Conservation (phyloP, 1,140 invertebrate genomes). For the Theocolax elegans region DNA sequence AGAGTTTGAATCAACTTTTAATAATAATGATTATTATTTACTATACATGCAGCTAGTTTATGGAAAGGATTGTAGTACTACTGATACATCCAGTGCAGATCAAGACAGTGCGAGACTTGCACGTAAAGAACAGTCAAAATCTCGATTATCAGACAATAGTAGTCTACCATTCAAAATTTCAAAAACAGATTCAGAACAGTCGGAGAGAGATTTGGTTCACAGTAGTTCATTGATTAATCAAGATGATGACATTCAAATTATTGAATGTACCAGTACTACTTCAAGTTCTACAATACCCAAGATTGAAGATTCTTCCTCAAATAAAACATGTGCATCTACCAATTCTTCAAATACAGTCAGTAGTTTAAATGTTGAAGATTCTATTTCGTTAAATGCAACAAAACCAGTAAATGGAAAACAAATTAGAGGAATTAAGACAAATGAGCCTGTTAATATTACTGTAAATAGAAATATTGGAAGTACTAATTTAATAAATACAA, state of each 20-base stretch:
- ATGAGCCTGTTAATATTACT: neutral
- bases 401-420: neutral
- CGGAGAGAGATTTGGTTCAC: neutral
- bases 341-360: too few relatives aligned
- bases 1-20: neutral
- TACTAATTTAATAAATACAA: too few relatives aligned
- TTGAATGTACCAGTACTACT: constrained; percentile 20
- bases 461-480: neutral
- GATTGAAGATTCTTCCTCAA: neutral
- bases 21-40: neutral
- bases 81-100: neutral
- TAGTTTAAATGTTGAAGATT: neutral
- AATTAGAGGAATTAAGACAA: neutral
- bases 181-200: constrained; percentile 9
- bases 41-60: neutral
- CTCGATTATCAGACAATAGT: neutral
- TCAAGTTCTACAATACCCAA: neutral
- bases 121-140: neutral
- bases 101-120: neutral
- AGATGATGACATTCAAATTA: constrained; percentile 43
- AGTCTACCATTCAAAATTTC: constrained; percentile 36
- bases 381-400: neutral
- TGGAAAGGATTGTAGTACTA: neutral
- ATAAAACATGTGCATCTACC: too few relatives aligned
- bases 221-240: neutral